phyloP scores from a whole-genome alignment of 2,888 invertebrate species.

The Terebella lapidaria region DNA sequence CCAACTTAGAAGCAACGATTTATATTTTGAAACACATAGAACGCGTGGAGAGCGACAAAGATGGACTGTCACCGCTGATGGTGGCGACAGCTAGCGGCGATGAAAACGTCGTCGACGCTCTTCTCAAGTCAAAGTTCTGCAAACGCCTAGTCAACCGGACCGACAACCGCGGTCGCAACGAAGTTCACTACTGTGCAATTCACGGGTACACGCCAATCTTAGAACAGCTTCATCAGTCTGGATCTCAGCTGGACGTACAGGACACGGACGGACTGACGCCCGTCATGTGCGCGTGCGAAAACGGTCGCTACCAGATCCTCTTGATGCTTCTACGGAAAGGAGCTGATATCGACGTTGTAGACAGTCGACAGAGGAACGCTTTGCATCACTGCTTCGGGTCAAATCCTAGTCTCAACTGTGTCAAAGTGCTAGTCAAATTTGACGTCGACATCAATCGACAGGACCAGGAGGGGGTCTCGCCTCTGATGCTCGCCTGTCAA shows the following conservation, averaged over 20 bases:
- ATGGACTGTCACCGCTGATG: constrained; percentile 22
- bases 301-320: constrained; percentile 16
- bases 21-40: constrained; percentile 18
- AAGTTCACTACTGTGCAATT: constrained; percentile 24
- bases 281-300: constrained; percentile 23
- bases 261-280: constrained; percentile 22
- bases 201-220: constrained; percentile 16
- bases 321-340: constrained; percentile 16
- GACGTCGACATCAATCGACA: constrained; percentile 20
- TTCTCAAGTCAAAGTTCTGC: constrained; percentile 20
- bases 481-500: constrained; percentile 26
- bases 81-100: constrained; percentile 21
- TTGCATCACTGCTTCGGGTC: constrained; percentile 29
- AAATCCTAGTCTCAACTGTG: constrained; percentile 23
- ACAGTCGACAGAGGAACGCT: constrained; percentile 19
- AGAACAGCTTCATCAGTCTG: constrained; percentile 1
- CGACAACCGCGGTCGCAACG: constrained; percentile 21
- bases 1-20: constrained; percentile 14
- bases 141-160: constrained; percentile 9
- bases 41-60: constrained; percentile 13
- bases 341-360: constrained; percentile 15
- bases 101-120: constrained; percentile 15
- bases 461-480: constrained; percentile 21
- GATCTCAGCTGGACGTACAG: constrained; percentile 1
- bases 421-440: constrained; percentile 21